Base-by-base conservation (phyloP, 2,888 invertebrate genomes). In the Lydus trimaculatus region DNA sequence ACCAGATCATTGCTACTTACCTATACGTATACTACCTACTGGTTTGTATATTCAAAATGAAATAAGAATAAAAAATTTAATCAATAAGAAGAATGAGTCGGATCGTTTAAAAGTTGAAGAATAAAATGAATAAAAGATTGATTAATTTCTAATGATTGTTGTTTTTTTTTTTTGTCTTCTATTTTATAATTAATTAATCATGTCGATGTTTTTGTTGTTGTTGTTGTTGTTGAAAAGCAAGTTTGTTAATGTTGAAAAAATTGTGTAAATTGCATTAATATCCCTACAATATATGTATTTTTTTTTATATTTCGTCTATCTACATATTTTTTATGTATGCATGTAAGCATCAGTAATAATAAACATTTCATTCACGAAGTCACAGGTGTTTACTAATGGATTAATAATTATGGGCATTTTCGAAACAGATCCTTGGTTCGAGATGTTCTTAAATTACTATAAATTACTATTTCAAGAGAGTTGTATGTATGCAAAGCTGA, bases 1-100 rank as follows among this genome's bases (percentile, higher is more conserved):
- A 68, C 68, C 68, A 68, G 65, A 68, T 52, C 56, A 62, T 11
- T 28, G 11, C 52, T 9, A n/a, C 60, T n/a, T n/a, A n/a, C n/a
- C n/a, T 60, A 60, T 31, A n/a, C n/a, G n/a, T n/a, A n/a, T n/a
- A n/a, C 36, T 36, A 59, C 59, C 58, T 31, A 31, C 33, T 59
- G 31, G 31, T 15, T 31, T 59, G 11, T n/a, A 52, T 23, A 52
- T 56, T 56, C 56, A 25, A 25, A 56, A 43, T 11, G 33, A 33
- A 11, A 33, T 33, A 11, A 33, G 33, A 33, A 33, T 11, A 36
- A 36, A 15, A 36, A 11, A 36, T 3, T 33, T 9, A 33, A 33
- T 13, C 13, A 36, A 13, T 36, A 36, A 43, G 11, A n/a, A 43
- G 39, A 39, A 52, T 11, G 48, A 52, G 8, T 23, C 48, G 48